Conservation (phyloP, 2,113 vertebrate genomes). For the Otocyon megalotis region DNA sequence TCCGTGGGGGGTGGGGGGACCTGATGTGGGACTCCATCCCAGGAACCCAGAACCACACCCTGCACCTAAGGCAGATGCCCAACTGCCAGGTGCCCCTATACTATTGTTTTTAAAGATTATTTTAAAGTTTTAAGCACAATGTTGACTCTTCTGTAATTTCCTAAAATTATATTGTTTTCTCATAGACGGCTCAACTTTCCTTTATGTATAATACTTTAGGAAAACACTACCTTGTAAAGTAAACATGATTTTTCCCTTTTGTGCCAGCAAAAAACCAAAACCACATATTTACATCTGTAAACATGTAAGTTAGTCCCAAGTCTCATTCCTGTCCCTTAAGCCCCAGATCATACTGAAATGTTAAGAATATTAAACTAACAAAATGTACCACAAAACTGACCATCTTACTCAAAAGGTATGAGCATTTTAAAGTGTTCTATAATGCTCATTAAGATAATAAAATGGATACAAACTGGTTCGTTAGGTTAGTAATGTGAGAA, state of each 20-base stretch:
- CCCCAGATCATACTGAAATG: neutral
- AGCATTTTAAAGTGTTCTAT: neutral
- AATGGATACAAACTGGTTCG: neutral
- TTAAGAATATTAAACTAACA: neutral
- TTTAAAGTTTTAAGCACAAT: slow-evolving; percentile 87
- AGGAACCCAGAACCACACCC: too few relatives aligned
- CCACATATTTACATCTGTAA: neutral
- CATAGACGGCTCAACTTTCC: slow-evolving; percentile 69
- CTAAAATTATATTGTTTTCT: slow-evolving; percentile 73
- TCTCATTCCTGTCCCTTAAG: neutral
- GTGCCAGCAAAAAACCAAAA: slow-evolving; percentile 70
- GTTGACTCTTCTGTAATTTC: slow-evolving; percentile 71
- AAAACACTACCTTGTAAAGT: slow-evolving; percentile 68
- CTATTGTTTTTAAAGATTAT: slow-evolving; percentile 82
- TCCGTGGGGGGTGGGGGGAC: too few relatives aligned
- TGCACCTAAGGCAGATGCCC: too few relatives aligned
- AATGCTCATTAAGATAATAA: neutral
- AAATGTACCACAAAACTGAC: neutral
- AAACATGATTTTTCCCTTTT: slow-evolving; percentile 80
- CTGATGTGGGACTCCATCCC: too few relatives aligned
- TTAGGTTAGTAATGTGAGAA: neutral
- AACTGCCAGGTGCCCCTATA: slow-evolving; percentile 23
- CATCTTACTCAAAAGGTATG: neutral
- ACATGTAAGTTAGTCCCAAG: neutral
- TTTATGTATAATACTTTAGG: slow-evolving; percentile 65